These are phyloP conservation scores for Cephalopterus ornatus DNA, from an alignment of 2,113 vertebrate genomes.

Conservation along the genomic window DNA sequence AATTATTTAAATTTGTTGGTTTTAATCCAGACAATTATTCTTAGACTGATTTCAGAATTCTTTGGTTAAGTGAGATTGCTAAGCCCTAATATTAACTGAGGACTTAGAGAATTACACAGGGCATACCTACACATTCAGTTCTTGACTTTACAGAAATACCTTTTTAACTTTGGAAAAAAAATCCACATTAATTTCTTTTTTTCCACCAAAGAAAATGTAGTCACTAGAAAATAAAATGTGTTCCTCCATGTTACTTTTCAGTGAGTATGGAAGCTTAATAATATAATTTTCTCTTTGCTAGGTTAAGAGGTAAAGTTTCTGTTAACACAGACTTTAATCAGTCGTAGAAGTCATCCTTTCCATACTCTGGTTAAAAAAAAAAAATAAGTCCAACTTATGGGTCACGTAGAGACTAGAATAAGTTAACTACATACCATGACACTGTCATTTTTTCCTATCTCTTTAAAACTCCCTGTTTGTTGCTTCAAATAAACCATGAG, in stretches of 20 bases:
- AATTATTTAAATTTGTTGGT: neutral
- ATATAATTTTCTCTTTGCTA: neutral
- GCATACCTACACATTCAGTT: neutral
- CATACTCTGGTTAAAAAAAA: neutral
- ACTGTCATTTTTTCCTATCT: neutral
- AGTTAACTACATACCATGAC: neutral
- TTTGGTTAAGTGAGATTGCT: neutral
- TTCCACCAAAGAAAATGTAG: neutral
- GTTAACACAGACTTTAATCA: neutral
- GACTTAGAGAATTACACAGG: neutral
- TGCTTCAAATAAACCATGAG: neutral
- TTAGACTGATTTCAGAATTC: neutral
- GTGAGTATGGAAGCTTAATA: neutral
- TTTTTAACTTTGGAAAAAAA: neutral
- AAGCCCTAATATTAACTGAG: neutral
- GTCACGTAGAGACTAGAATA: neutral
- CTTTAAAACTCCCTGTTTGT: neutral
- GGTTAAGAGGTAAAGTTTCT: neutral
- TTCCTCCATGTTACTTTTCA: neutral
- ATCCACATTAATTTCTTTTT: too few species aligned
- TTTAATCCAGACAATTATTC: neutral
- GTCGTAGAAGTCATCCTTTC: neutral
- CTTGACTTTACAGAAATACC: neutral
- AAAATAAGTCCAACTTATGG: rapidly evolving
- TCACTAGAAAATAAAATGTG: neutral